Conservation (phyloP, 2,888 invertebrate species). For the Drosophila rellima region DNA sequence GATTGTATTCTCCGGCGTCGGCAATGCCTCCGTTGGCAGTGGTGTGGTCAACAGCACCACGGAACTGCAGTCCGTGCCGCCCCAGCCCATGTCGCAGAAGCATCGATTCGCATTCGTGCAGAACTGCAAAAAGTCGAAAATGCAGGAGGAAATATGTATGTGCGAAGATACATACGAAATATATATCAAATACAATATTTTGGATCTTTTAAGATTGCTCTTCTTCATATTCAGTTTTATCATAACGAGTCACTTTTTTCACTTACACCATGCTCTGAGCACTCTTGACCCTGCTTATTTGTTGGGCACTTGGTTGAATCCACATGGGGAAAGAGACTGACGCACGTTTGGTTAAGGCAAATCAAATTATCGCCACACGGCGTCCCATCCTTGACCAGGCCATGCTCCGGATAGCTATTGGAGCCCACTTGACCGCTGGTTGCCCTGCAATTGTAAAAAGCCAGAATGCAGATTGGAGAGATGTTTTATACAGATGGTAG, state of each 20-base stretch:
- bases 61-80: slow-evolving; percentile 94
- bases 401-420: slow-evolving; percentile 91
- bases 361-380: slow-evolving; percentile 96
- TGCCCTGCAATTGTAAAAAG: slow-evolving; percentile 87
- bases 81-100: slow-evolving; percentile 95
- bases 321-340: slow-evolving; percentile 93
- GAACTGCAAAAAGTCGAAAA: slow-evolving; percentile 87
- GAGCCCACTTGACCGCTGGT: slow-evolving; percentile 90
- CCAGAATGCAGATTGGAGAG: not conserved
- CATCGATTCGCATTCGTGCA: slow-evolving; percentile 97
- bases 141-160: not conserved
- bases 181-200: not conserved
- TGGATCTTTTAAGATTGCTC: not conserved
- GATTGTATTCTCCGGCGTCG: slow-evolving; percentile 88
- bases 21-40: slow-evolving; percentile 87
- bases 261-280: slow-evolving; percentile 98
- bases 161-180: not conserved
- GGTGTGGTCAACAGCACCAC: slow-evolving; percentile 90
- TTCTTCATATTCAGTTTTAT: not conserved
- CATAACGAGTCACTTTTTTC: not conserved
- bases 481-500: not conserved
- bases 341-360: slow-evolving; percentile 97
- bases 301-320: slow-evolving; percentile 96
- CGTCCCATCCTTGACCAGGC: slow-evolving; percentile 96
- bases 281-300: slow-evolving; percentile 94